Conservation (phyloP, 2,797 vertebrate species). For the Bufotes viridis region DNA sequence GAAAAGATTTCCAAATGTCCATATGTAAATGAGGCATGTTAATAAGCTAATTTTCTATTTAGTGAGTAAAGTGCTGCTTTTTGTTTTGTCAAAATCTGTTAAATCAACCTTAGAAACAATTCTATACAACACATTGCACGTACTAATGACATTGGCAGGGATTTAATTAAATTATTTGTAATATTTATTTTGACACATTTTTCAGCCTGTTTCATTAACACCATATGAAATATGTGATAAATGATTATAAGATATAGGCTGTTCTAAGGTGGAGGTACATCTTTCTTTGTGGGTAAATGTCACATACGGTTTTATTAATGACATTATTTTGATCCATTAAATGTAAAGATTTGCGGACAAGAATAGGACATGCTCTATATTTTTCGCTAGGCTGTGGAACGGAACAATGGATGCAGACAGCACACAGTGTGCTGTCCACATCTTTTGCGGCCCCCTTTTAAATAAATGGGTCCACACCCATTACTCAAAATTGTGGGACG, state of each 20-base stretch:
- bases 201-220: slow-evolving; percentile 38
- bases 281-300: background rate
- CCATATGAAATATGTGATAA: slow-evolving; percentile 30
- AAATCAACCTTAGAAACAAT: slow-evolving; percentile 47
- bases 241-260: slow-evolving; percentile 13
- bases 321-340: background rate
- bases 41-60: slow-evolving; percentile 34
- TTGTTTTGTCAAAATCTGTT: slow-evolving; percentile 39
- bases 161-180: slow-evolving; percentile 47
- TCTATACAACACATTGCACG: slow-evolving; percentile 25
- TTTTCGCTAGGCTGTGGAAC: too few relatives aligned
- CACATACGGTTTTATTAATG: background rate
- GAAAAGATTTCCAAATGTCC: background rate
- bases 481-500: too few relatives aligned
- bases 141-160: background rate
- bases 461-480: too few relatives aligned
- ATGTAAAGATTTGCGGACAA: background rate
- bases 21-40: slow-evolving; percentile 32
- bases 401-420: too few relatives aligned
- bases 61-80: slow-evolving; percentile 7
- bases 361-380: too few relatives aligned
- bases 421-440: too few relatives aligned
- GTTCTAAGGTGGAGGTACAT: background rate
- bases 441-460: too few relatives aligned
- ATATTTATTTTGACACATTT: slow-evolving; percentile 44